phyloP scores from a whole-genome alignment of 2,113 vertebrate species.

The Hydrolagus affinis region DNA sequence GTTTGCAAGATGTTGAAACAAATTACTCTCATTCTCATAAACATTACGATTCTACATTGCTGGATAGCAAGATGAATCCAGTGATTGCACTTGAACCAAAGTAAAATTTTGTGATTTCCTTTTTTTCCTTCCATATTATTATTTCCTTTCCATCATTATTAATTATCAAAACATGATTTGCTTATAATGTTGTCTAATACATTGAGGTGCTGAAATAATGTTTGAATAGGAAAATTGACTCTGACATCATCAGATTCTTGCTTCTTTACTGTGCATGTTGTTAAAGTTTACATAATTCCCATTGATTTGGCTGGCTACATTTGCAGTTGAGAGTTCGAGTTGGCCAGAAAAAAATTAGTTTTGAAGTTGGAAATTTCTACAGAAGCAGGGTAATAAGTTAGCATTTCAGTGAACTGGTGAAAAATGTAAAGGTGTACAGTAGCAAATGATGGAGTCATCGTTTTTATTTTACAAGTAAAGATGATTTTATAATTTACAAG shows the following conservation, averaged over 20 bases:
- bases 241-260: neutral
- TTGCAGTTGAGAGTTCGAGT: neutral
- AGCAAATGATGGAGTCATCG: neutral
- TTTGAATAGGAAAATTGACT: neutral
- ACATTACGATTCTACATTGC: neutral
- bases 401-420: neutral
- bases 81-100: neutral
- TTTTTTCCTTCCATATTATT: neutral
- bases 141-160: too few relatives aligned
- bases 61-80: neutral
- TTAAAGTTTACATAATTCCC: neutral
- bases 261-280: neutral
- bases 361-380: neutral
- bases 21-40: constrained; percentile 1
- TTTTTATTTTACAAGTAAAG: neutral
- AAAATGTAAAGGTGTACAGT: neutral
- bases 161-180: neutral
- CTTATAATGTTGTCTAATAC: neutral
- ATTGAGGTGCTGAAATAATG: neutral
- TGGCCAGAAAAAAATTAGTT: neutral
- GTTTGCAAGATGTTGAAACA: constrained; percentile 16
- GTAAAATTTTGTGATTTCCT: neutral
- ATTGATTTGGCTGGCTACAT: neutral
- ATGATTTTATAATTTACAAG: neutral
- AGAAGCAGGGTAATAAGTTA: neutral